A percentile compares a stretch with the other conserved stretches of the same genome.
Evolutionary conservation across 2,888 invertebrate species (phyloP).

Genomic region (Cheilosia vernalis): DNA sequence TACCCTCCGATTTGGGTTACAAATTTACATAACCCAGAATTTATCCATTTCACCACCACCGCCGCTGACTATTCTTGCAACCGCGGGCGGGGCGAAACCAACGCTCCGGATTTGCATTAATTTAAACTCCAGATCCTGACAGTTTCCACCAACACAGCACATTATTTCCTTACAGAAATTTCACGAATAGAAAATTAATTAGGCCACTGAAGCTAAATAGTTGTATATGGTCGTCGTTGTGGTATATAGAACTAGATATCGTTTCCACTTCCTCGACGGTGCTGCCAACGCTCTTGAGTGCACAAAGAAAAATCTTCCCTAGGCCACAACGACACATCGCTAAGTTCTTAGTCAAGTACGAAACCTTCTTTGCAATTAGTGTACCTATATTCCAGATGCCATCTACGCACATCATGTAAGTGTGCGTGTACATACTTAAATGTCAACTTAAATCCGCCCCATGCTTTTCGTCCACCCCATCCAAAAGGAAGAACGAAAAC

Average conservation of each 20-base stretch:
- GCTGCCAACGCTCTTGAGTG: constrained; percentile 44
- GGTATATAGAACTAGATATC: constrained; percentile 16
- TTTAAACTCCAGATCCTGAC: constrained; percentile 53
- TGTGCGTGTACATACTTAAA: constrained; percentile 45
- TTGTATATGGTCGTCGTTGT: constrained; percentile 45
- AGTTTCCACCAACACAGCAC: constrained; percentile 42
- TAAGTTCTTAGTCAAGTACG: constrained; percentile 27
- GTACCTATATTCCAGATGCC: constrained; percentile 43
- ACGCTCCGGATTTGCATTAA: constrained; percentile 67
- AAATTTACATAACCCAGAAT: constrained; percentile 66
- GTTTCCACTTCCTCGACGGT: constrained; percentile 20
- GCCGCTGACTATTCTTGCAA: constrained; percentile 32
- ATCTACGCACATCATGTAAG: constrained; percentile 13
- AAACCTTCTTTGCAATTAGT: constrained; percentile 62
- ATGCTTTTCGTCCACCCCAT: constrained; percentile 22
- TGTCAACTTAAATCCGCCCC: constrained; percentile 46
- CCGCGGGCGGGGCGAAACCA: constrained; percentile 9
- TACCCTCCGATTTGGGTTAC: constrained; percentile 38
- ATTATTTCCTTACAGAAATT: constrained; percentile 50
- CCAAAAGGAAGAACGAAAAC: constrained; percentile 29
- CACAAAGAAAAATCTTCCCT: constrained; percentile 53
- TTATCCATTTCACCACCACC: constrained; percentile 15
- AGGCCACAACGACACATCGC: constrained; percentile 32
- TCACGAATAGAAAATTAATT: constrained; percentile 74
- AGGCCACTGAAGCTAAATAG: constrained; percentile 72